These are phyloP conservation scores for Gymnothorax reevesii DNA, from an alignment of 2,797 vertebrate genomes.

Conservation along the genomic window DNA sequence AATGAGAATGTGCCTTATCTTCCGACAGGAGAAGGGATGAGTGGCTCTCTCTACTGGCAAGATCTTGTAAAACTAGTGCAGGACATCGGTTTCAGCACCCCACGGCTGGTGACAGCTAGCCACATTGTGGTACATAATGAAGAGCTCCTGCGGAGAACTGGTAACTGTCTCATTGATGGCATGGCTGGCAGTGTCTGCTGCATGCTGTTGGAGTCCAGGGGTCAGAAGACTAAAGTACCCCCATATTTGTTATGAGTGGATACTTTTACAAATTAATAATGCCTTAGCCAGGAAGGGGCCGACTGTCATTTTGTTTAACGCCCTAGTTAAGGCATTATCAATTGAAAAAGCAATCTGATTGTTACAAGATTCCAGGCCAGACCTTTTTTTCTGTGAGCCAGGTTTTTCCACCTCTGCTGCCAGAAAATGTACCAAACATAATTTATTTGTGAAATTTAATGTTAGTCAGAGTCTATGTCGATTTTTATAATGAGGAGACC, in stretches of 20 bases:
- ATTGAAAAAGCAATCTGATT: too few species aligned
- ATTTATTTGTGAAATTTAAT: neutral
- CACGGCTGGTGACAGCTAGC: constrained; percentile 63
- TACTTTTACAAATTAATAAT: too few species aligned
- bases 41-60: constrained; percentile 69
- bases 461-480: neutral
- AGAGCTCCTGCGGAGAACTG: constrained; percentile 68
- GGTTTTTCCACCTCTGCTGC: too few species aligned
- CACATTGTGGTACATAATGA: constrained; percentile 60
- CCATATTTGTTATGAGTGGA: too few species aligned
- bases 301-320: too few species aligned
- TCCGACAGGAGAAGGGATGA: constrained; percentile 72
- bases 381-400: too few species aligned
- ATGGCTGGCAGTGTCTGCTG: neutral
- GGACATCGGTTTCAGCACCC: constrained; percentile 69
- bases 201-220: too few species aligned
- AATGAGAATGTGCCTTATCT: neutral
- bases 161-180: constrained; percentile 43
- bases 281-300: too few species aligned
- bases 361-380: too few species aligned
- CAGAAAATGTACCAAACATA: neutral
- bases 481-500: neutral
- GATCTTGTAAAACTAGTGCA: constrained; percentile 67
- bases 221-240: too few species aligned
- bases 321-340: too few species aligned